These are phyloP conservation scores for Nomada ruficornis DNA, from an alignment of 2,888 invertebrate genomes.

Conservation along the genomic window DNA sequence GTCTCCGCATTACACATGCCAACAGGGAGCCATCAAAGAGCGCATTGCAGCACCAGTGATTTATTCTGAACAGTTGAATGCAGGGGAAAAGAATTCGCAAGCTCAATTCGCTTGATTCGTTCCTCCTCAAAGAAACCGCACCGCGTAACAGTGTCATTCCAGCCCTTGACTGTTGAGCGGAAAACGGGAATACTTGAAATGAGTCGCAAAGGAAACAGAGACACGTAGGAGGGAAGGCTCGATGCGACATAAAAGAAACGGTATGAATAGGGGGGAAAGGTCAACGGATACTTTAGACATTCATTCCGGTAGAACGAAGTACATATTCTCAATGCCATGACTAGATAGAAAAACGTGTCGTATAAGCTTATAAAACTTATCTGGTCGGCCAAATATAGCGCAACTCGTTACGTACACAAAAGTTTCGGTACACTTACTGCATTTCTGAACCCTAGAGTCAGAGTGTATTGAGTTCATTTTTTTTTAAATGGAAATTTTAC, in stretches of 20 bases:
- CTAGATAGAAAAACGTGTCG: background rate
- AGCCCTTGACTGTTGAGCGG: slow-evolving; percentile 35
- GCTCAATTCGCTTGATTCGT: slow-evolving; percentile 44
- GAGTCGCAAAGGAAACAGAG: background rate
- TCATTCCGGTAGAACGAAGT: background rate
- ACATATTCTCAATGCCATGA: background rate
- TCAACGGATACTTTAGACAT: slow-evolving; percentile 51
- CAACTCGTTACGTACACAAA: no score
- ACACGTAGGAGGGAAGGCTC: background rate
- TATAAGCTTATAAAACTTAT: background rate
- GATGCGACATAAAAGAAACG: slow-evolving; percentile 21
- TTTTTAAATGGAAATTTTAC: no score
- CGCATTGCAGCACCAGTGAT: slow-evolving; percentile 19
- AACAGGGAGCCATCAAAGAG: slow-evolving; percentile 13
- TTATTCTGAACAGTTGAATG: slow-evolving; percentile 15
- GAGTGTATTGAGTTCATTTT: no score
- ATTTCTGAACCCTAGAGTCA: no score
- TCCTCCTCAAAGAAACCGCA: slow-evolving; percentile 22
- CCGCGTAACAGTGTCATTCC: slow-evolving; percentile 49
- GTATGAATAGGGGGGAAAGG: slow-evolving; percentile 28
- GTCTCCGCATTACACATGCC: slow-evolving; percentile 3
- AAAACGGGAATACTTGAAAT: slow-evolving; percentile 21
- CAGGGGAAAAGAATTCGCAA: slow-evolving; percentile 10
- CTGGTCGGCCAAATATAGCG: no score
- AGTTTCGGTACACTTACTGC: no score